A percentile compares a stretch with the other conserved stretches of the same genome.
Evolutionary conservation across 2,113 vertebrate species (phyloP).

Genomic region (Nannospalax galili): DNA sequence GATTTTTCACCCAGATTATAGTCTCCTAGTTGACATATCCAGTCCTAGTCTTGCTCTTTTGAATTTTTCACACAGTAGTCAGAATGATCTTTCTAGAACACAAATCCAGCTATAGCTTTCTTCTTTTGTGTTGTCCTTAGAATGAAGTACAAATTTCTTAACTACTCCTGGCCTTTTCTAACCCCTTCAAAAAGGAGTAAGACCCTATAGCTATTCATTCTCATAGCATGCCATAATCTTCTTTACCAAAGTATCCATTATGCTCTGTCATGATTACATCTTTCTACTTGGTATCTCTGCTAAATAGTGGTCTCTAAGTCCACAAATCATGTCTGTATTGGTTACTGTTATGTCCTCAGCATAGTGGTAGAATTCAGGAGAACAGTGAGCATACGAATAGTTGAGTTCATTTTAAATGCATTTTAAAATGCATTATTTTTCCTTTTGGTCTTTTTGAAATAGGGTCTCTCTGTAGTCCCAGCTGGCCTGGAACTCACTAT

Average conservation of each 20-base stretch:
- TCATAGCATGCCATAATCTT: not conserved
- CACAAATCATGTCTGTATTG: not conserved
- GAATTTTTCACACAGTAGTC: not conserved
- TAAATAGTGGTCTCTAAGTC: not conserved
- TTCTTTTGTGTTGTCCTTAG: constrained; percentile 12
- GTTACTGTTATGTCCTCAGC: not conserved
- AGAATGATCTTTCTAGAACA: constrained; percentile 4
- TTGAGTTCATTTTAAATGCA: constrained; percentile 16
- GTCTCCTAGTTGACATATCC: not conserved
- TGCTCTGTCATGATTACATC: constrained; percentile 3
- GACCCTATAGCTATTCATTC: not conserved
- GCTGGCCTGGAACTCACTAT: too few relatives aligned
- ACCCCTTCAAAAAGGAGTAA: not conserved
- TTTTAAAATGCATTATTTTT: not conserved
- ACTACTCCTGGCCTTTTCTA: constrained; percentile 24
- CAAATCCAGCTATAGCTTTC: not conserved
- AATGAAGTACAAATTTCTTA: not conserved
- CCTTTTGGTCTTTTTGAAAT: too few relatives aligned
- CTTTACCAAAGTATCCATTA: not conserved
- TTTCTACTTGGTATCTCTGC: constrained; percentile 24
- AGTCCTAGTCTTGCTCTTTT: not conserved
- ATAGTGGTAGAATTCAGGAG: not conserved
- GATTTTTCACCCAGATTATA: not conserved
- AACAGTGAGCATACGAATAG: not conserved
- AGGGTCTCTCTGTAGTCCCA: too few relatives aligned